Conservation (phyloP, 2,113 vertebrate species). For the Rhombomys opimus region DNA sequence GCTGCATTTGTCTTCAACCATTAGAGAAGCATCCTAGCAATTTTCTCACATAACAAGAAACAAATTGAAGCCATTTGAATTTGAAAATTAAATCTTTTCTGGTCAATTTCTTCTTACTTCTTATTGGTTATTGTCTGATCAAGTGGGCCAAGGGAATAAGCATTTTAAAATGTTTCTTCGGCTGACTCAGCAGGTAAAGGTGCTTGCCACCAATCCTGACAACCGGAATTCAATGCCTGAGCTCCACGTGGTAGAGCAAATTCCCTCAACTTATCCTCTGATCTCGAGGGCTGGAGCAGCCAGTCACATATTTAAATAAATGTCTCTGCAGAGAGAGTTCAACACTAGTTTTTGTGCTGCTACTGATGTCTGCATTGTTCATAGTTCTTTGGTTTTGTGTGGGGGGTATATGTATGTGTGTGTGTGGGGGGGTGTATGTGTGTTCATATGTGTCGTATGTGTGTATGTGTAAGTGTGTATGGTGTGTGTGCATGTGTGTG, state of each 20-base stretch:
- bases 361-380: not conserved
- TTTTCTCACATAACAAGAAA: not conserved
- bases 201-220: not conserved
- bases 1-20: constrained; percentile 30
- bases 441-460: not conserved
- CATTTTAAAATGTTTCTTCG: not conserved
- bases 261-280: not conserved
- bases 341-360: not conserved
- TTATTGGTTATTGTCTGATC: not conserved
- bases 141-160: not conserved
- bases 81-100: not conserved
- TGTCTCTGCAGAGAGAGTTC: not conserved
- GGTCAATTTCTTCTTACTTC: not conserved
- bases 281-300: not conserved
- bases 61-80: not conserved
- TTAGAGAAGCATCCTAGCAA: not conserved
- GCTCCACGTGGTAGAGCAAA: too few species aligned
- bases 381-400: not conserved
- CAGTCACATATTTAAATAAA: not conserved
- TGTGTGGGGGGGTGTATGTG: not conserved
- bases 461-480: too few species aligned
- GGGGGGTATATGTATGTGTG: not conserved
- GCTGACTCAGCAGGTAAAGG: not conserved
- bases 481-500: not conserved
- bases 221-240: not conserved